Evolutionary conservation across 2,797 vertebrate genomes (phyloP).

Genomic region (Trematomus bernacchii): DNA sequence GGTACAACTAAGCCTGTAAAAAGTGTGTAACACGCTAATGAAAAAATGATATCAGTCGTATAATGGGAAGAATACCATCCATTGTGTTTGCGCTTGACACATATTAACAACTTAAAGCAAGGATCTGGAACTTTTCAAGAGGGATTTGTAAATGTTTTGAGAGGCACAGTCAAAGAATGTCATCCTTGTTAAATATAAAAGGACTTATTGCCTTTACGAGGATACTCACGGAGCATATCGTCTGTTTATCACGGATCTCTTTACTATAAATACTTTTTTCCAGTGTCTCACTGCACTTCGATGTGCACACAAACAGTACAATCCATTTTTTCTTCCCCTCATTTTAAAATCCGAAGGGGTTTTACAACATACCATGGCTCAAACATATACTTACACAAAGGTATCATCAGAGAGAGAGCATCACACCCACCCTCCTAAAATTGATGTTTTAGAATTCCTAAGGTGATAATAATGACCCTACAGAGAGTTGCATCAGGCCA

Average conservation of each 20-base stretch:
- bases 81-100: slow-evolving; percentile 1
- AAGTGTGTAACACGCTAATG: neutral
- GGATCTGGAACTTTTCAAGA: neutral
- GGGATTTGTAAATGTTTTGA: neutral
- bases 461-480: slow-evolving; percentile 70
- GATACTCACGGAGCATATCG: neutral
- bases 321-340: neutral
- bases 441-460: slow-evolving; percentile 56
- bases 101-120: neutral
- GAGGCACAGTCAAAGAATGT: neutral
- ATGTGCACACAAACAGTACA: neutral
- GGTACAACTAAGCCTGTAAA: neutral
- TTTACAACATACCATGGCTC: slow-evolving; percentile 4
- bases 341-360: slow-evolving; percentile 16
- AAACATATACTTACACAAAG: slow-evolving; percentile 1
- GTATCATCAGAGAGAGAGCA: slow-evolving; percentile 11
- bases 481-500: slow-evolving; percentile 67
- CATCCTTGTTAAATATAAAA: neutral
- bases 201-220: neutral
- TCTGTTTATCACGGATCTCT: neutral
- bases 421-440: slow-evolving; percentile 24
- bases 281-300: neutral
- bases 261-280: neutral
- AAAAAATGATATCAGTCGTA: neutral
- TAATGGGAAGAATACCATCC: neutral